phyloP scores from a whole-genome alignment of 2,113 vertebrate genomes.

The Dolichallabes microphthalmus region DNA sequence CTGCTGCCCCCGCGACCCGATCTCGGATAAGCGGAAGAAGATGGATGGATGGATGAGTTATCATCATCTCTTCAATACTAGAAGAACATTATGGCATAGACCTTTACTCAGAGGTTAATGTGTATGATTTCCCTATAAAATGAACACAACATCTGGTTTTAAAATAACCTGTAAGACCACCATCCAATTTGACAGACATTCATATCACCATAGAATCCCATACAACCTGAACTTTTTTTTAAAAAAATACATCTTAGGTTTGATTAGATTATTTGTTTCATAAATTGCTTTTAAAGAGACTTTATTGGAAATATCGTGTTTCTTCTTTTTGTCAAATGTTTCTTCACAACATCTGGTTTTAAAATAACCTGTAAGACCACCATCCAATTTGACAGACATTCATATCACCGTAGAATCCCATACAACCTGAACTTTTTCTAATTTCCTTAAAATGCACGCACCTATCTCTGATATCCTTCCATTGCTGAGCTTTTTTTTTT shows the following conservation, averaged over 20 bases:
- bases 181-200: neutral
- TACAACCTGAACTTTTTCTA: neutral
- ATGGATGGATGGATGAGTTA: too few relatives aligned
- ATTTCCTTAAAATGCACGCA: neutral
- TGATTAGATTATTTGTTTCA: neutral
- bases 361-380: too few relatives aligned
- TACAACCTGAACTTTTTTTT: too few relatives aligned
- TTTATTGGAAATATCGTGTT: neutral
- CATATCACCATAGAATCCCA: neutral
- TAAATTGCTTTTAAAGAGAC: neutral
- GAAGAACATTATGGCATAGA: neutral
- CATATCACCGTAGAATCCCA: too few relatives aligned
- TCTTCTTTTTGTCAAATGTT: neutral
- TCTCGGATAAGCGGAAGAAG: too few relatives aligned
- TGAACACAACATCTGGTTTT: neutral
- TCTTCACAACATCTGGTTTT: too few relatives aligned
- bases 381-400: too few relatives aligned
- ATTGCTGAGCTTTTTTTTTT: neutral
- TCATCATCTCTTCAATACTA: neutral
- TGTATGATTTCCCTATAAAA: neutral
- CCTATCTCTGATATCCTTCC: neutral
- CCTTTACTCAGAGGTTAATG: neutral
- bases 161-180: neutral
- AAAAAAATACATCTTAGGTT: neutral
- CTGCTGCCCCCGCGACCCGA: too few relatives aligned